Conservation (phyloP, 2,797 vertebrate species). For the Cirrhinus mrigala region DNA sequence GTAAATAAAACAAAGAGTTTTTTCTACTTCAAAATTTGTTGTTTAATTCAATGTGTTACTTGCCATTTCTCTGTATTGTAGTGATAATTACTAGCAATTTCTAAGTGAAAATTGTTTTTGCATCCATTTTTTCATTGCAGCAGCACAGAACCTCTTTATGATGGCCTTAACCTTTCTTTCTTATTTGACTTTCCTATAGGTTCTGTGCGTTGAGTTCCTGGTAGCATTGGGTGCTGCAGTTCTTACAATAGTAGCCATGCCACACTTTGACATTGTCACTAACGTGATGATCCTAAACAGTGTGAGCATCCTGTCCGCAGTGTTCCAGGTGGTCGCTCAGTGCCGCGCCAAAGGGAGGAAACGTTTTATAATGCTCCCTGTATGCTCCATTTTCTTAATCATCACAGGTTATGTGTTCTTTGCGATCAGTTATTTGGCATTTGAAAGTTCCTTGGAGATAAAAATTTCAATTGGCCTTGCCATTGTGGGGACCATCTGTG, state of each 20-base stretch:
- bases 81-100: too few species aligned
- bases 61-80: too few species aligned
- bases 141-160: too few species aligned
- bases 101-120: too few species aligned
- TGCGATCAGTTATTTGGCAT: slow-evolving; percentile 55
- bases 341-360: slow-evolving; percentile 57
- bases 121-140: too few species aligned
- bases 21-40: not conserved
- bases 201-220: slow-evolving; percentile 45
- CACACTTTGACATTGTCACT: slow-evolving; percentile 64
- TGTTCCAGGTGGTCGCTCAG: slow-evolving; percentile 62
- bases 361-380: slow-evolving; percentile 52
- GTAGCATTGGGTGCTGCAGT: slow-evolving; percentile 52
- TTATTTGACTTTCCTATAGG: slow-evolving; percentile 25
- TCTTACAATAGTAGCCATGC: slow-evolving; percentile 61
- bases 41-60: too few species aligned
- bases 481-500: slow-evolving; percentile 65
- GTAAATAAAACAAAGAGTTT: not conserved
- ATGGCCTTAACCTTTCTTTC: too few species aligned
- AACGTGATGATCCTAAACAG: slow-evolving; percentile 64
- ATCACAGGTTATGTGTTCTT: slow-evolving; percentile 67
- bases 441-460: slow-evolving; percentile 30
- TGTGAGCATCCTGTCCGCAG: slow-evolving; percentile 61
- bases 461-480: slow-evolving; percentile 65
- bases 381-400: slow-evolving; percentile 61